Evolutionary conservation across 1,140 invertebrate genomes (phyloP).

Genomic region (Heliothis virescens): DNA sequence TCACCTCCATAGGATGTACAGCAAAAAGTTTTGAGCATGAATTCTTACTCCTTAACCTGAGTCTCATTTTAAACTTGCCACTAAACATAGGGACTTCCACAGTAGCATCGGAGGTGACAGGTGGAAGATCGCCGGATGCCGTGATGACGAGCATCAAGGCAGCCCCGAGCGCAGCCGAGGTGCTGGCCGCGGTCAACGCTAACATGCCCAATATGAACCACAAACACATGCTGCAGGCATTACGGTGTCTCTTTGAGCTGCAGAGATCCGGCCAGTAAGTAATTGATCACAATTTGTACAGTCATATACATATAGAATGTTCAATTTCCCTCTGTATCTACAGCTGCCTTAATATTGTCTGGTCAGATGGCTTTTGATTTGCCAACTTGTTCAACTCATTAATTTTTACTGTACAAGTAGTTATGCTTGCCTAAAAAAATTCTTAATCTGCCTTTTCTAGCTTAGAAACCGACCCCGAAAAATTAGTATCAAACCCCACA

Average conservation of each 20-base stretch:
- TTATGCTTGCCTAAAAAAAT: no score
- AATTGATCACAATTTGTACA: not conserved
- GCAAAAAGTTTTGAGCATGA: no score
- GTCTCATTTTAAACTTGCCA: no score
- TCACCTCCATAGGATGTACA: no score
- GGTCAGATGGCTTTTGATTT: no score
- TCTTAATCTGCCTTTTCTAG: not conserved
- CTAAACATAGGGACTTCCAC: not conserved
- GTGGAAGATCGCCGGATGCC: conserved; percentile 59
- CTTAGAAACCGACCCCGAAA: conserved; percentile 54
- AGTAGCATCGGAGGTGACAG: conserved; percentile 63
- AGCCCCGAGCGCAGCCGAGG: conserved; percentile 64
- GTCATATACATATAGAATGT: no score
- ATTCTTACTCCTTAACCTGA: no score
- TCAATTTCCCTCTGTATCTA: not conserved
- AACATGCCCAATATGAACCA: conserved; percentile 66
- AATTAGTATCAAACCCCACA: conserved; percentile 71
- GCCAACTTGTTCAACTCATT: no score
- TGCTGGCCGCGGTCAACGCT: conserved; percentile 68
- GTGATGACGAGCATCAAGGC: conserved; percentile 67
- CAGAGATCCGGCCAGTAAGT: conserved; percentile 72
- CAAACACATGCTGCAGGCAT: conserved; percentile 76
- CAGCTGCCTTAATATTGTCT: no score
- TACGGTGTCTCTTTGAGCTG: conserved; percentile 74
- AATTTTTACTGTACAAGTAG: no score